Evolutionary conservation across 2,888 invertebrate species (phyloP).

Genomic region (Iselma pallidipennis): DNA sequence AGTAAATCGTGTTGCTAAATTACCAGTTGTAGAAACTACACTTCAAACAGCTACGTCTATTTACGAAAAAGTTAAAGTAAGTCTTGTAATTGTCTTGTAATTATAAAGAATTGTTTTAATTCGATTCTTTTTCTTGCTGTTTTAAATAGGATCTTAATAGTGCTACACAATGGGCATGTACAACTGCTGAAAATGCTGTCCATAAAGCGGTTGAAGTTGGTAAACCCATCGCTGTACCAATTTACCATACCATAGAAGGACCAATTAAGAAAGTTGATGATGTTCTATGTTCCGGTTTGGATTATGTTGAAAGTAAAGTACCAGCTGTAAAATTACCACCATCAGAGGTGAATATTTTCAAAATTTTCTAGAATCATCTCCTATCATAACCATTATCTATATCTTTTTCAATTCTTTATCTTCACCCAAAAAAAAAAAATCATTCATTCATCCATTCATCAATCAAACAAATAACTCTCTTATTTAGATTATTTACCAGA

Average conservation of each 20-base stretch:
- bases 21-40: constrained; percentile 63
- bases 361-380: not conserved
- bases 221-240: constrained; percentile 57
- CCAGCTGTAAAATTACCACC: constrained; percentile 63
- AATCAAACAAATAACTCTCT: constrained; percentile 28
- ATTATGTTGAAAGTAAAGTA: constrained; percentile 61
- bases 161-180: constrained; percentile 61
- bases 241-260: constrained; percentile 59
- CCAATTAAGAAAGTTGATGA: constrained; percentile 61
- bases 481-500: constrained; percentile 52
- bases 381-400: constrained; percentile 2
- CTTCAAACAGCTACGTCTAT: constrained; percentile 62
- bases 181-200: constrained; percentile 61
- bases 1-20: constrained; percentile 60
- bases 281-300: constrained; percentile 61
- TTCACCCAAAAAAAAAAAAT: constrained; percentile 9
- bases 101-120: not conserved
- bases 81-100: constrained; percentile 11
- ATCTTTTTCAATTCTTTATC: constrained; percentile 3
- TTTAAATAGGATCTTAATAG: constrained; percentile 59
- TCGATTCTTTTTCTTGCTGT: not conserved
- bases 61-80: constrained; percentile 64
- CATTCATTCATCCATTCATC: constrained; percentile 22
- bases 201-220: constrained; percentile 59
- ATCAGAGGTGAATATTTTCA: constrained; percentile 53